These are phyloP conservation scores for Xenotilapia caudafasciata DNA, from an alignment of 2,113 vertebrate genomes.

Conservation along the genomic window DNA sequence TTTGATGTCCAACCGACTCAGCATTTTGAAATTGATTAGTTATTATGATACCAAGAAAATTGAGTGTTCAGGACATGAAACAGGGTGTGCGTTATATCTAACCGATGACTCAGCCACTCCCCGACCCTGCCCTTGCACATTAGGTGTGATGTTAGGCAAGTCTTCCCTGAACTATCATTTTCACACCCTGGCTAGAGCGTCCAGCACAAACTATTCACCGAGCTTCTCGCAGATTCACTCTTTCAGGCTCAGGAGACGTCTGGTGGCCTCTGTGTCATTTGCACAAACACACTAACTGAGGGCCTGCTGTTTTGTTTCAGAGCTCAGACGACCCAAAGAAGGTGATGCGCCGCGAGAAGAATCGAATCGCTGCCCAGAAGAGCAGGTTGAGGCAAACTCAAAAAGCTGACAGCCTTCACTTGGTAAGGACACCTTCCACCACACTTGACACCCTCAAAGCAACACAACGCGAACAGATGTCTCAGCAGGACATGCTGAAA, in stretches of 20 bases:
- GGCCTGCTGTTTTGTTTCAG: constrained; percentile 58
- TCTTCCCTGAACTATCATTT: constrained; percentile 5
- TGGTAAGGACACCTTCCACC: constrained; percentile 77
- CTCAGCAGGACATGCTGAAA: not conserved
- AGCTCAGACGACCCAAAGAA: constrained; percentile 89
- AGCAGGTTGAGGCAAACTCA: constrained; percentile 94
- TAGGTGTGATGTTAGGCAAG: not conserved
- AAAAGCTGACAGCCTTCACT: constrained; percentile 92
- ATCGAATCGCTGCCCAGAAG: constrained; percentile 95
- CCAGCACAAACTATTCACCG: not conserved
- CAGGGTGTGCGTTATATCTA: constrained; percentile 47
- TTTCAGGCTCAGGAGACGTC: not conserved
- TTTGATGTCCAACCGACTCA: constrained; percentile 46
- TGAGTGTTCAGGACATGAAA: constrained; percentile 45
- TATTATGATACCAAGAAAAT: constrained; percentile 55
- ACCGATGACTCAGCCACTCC: constrained; percentile 48
- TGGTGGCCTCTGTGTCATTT: not conserved
- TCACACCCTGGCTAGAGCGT: not conserved
- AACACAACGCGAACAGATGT: not conserved
- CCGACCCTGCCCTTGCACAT: constrained; percentile 18
- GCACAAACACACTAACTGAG: not conserved
- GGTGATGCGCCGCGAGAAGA: constrained; percentile 93
- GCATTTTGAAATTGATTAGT: constrained; percentile 37
- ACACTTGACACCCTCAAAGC: not conserved
- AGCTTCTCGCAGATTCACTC: not conserved